Base-by-base conservation (phyloP, 2,113 vertebrate genomes). In the Chlamydotis undulata region DNA sequence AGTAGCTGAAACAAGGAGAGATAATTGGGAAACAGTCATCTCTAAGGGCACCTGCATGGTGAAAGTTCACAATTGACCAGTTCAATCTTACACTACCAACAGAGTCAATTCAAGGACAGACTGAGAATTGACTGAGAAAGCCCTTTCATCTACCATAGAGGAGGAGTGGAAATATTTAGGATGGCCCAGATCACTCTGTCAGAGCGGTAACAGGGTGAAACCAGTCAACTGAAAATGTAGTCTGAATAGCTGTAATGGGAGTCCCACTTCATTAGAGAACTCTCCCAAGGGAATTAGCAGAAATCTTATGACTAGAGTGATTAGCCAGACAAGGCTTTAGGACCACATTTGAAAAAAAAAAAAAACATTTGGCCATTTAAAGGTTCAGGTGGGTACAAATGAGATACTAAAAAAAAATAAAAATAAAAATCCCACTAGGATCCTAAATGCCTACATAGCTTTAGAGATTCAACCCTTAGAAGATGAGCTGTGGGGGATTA, bases 401-500 rank as follows among this genome's bases (percentile, higher is more conserved):
- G 10, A 79, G 17, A 53, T 56, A 45, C 8, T 61, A 2, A 68
- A 56, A 68, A 53, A 35, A 49, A 39, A 39, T 39, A 41, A 41
- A 41, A 26, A 12, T 12, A 29, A 17, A 50, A 65, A 16, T 50
- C 14, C 18, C 31, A 15, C 26, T 59, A 4, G 23, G 14, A 19
- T 74, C 26, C 43, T 60, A 87, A 80, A 74, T 92, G 70, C 53
- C 35, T 60, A 71, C 65, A 76, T 14, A 25, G 49, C 35, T 95
- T 86, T 78, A 81, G 81, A 77, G 81, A 65, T 57, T 86, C n/a
- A 50, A 1, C 28, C 47, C 49, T 89, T 82, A 82, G 56, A 87
- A 65, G 83, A 92, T 89, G 83, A 93, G 49, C 88, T 61, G 31
- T 45, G 16, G 28, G 56, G n/a, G 65, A 82, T 96, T 92, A 81